A percentile compares a stretch with the other conserved stretches of the same genome.
Conservation (phyloP, 2,797 vertebrate genomes). For the Pangasius djambal region DNA sequence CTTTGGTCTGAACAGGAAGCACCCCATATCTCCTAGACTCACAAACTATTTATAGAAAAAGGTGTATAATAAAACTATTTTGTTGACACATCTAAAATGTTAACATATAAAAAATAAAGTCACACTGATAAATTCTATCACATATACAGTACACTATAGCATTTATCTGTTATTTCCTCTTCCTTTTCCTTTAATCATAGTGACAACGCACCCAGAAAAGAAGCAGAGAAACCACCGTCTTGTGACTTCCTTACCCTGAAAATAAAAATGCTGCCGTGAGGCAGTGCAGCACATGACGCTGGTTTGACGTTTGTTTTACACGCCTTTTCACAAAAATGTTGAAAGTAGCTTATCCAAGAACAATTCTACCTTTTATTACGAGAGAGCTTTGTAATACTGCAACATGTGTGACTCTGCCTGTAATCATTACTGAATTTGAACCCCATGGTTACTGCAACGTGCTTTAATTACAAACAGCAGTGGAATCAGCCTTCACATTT, state of each 20-base stretch:
- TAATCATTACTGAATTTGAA: background rate
- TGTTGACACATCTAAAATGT: background rate
- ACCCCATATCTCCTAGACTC: background rate
- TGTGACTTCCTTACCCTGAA: constrained; percentile 47
- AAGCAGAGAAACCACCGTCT: constrained; percentile 23
- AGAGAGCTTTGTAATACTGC: background rate
- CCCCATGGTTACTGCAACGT: background rate
- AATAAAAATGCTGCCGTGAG: constrained; percentile 26
- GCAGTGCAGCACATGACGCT: constrained; percentile 15
- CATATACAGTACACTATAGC: background rate
- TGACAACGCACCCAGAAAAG: background rate
- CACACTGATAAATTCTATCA: background rate
- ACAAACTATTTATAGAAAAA: background rate
- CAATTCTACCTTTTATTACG: background rate
- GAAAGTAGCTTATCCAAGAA: background rate
- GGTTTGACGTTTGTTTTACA: background rate
- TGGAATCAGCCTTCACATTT: background rate
- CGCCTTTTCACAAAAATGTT: constrained; percentile 2
- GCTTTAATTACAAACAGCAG: background rate
- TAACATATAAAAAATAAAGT: background rate
- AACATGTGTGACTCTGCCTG: background rate
- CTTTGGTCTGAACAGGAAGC: background rate
- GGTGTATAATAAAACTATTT: too few relatives aligned
- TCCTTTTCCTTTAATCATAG: background rate
- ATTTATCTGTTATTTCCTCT: background rate